Conservation (phyloP, 2,797 vertebrate genomes). For the Gymnocypris eckloni region DNA sequence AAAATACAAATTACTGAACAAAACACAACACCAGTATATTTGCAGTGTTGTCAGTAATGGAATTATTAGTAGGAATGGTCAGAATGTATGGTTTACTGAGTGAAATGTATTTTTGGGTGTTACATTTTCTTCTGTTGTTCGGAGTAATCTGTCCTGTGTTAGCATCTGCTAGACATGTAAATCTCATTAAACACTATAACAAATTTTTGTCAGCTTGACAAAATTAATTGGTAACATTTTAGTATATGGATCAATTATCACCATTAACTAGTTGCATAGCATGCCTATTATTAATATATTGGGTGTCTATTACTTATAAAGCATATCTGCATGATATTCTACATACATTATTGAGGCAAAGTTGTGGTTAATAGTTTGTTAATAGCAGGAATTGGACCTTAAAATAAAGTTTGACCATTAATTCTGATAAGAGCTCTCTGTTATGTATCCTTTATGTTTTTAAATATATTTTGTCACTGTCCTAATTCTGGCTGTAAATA, state of each 20-base stretch:
- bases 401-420: background rate
- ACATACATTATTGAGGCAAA: no score
- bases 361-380: no score
- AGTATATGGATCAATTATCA: no score
- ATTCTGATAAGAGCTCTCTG: background rate
- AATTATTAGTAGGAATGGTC: background rate
- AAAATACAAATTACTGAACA: background rate
- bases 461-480: background rate
- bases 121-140: slow-evolving; percentile 12
- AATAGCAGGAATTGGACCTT: no score
- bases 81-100: background rate
- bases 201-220: background rate
- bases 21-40: background rate
- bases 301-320: no score
- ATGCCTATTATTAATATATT: no score
- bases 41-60: background rate
- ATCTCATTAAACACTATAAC: background rate
- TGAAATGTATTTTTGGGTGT: background rate
- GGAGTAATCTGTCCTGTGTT: slow-evolving; percentile 21
- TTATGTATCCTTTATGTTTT: background rate
- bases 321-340: no score
- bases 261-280: no score
- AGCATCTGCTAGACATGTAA: slow-evolving; percentile 19
- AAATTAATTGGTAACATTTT: background rate
- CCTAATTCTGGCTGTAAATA: background rate